phyloP scores from a whole-genome alignment of 2,888 invertebrate genomes.

The Sussaba pulchella region DNA sequence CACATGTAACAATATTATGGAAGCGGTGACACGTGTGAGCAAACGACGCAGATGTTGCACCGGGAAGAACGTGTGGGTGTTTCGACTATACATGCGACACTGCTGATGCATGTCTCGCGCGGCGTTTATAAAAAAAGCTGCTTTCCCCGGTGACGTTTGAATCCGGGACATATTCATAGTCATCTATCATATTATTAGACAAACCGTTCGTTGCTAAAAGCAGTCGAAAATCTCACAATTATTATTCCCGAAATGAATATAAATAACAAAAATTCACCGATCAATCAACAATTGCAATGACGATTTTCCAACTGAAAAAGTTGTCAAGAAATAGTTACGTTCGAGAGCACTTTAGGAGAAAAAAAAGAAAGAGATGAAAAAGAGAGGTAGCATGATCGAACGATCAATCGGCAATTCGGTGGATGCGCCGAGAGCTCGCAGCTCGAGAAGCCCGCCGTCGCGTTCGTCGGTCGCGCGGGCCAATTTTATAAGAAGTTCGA shows the following conservation, averaged over 20 bases:
- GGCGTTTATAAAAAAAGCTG: not conserved
- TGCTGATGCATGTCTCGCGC: slow-evolving; percentile 5
- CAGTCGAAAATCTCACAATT: too few species aligned
- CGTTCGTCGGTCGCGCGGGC: slow-evolving; percentile 49
- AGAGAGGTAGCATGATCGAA: too few species aligned
- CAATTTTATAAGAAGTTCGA: slow-evolving; percentile 66
- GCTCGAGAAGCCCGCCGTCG: slow-evolving; percentile 14
- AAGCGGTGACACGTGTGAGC: not conserved
- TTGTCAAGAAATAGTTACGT: too few species aligned
- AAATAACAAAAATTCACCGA: too few species aligned
- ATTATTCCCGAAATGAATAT: too few species aligned
- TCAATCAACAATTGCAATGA: too few species aligned
- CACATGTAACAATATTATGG: not conserved
- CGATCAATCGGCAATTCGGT: slow-evolving; percentile 1
- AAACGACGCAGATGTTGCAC: not conserved
- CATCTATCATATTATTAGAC: not conserved
- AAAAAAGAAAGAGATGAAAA: too few species aligned
- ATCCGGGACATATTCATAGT: slow-evolving; percentile 29
- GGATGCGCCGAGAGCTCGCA: not conserved
- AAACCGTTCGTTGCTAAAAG: too few species aligned
- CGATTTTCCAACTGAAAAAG: too few species aligned
- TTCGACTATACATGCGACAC: not conserved
- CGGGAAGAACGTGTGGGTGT: slow-evolving; percentile 27
- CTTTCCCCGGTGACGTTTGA: slow-evolving; percentile 20
- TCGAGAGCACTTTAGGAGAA: too few species aligned